A percentile compares a stretch with the other conserved stretches of the same genome.
These are phyloP conservation scores for Rhabdophis nuchalis DNA, from an alignment of 2,797 vertebrate species.

Conservation along the genomic window DNA sequence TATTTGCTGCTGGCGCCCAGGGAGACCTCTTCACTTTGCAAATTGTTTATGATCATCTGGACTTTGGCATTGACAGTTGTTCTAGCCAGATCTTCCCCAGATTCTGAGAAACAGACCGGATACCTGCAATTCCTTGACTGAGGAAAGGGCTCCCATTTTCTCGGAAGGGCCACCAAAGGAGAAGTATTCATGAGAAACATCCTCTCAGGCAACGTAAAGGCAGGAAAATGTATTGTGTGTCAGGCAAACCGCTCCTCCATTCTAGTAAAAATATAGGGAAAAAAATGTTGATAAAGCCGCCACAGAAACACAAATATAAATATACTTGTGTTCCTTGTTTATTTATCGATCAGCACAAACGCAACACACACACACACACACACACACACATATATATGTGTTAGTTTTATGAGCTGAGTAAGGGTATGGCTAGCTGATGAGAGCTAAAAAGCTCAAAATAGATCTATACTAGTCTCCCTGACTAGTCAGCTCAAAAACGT, in stretches of 20 bases:
- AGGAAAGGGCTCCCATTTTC: conserved; percentile 88
- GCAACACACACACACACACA: no score
- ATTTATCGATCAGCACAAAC: no score
- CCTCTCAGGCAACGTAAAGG: conserved; percentile 75
- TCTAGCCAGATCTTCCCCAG: conserved; percentile 72
- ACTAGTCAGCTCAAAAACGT: no score
- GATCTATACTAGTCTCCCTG: no score
- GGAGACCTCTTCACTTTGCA: conserved; percentile 82
- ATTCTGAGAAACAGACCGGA: conserved; percentile 84
- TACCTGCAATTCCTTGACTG: conserved; percentile 80
- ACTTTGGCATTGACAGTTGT: conserved; percentile 83
- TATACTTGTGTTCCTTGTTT: no score
- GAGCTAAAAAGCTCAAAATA: no score
- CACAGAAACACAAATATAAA: not conserved
- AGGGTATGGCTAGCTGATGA: no score
- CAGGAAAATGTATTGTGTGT: conserved; percentile 55
- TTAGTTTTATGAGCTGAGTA: no score
- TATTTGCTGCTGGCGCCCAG: conserved; percentile 82
- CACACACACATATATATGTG: no score
- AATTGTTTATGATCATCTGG: conserved; percentile 90
- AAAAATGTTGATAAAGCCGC: not conserved
- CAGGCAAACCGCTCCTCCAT: conserved; percentile 64
- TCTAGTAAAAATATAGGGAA: conserved; percentile 61
- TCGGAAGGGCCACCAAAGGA: conserved; percentile 85
- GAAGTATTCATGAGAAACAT: conserved; percentile 96